Evolutionary conservation across 2,113 vertebrate genomes (phyloP).

Genomic region (Entosphenus tridentatus): DNA sequence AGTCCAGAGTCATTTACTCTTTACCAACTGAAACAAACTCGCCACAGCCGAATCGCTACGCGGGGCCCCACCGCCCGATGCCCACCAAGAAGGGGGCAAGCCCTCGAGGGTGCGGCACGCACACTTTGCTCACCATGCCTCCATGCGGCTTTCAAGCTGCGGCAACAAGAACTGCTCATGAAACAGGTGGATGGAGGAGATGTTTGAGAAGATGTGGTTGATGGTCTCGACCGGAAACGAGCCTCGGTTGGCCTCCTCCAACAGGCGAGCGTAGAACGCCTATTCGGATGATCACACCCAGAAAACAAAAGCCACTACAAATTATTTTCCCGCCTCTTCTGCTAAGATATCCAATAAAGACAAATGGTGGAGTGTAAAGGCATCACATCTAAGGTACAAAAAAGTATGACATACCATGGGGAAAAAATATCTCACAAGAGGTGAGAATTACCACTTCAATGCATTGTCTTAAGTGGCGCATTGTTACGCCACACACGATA

Average conservation of each 20-base stretch:
- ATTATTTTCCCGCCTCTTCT: too few relatives aligned
- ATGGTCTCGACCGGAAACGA: conserved; percentile 71
- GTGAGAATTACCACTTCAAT: too few relatives aligned
- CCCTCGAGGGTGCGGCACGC: too few relatives aligned
- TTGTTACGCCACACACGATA: too few relatives aligned
- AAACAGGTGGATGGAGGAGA: conserved; percentile 66
- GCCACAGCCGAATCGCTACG: neutral
- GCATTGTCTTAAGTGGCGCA: too few relatives aligned
- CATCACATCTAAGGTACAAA: too few relatives aligned
- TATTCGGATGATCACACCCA: conserved; percentile 12
- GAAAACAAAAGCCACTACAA: too few relatives aligned
- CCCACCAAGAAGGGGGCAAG: neutral
- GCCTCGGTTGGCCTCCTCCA: conserved; percentile 68
- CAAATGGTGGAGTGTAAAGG: too few relatives aligned
- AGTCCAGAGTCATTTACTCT: neutral
- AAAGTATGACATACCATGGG: too few relatives aligned
- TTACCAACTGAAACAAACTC: neutral
- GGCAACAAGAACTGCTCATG: conserved; percentile 87
- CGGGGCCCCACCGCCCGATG: neutral
- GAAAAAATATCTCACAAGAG: too few relatives aligned
- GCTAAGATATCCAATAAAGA: too few relatives aligned
- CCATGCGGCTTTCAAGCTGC: conserved; percentile 82
- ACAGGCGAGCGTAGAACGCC: conserved; percentile 58
- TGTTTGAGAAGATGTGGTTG: conserved; percentile 96
- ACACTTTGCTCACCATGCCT: conserved; percentile 55